Evolutionary conservation across 2,113 vertebrate species (phyloP).

Genomic region (Silurus glanis): DNA sequence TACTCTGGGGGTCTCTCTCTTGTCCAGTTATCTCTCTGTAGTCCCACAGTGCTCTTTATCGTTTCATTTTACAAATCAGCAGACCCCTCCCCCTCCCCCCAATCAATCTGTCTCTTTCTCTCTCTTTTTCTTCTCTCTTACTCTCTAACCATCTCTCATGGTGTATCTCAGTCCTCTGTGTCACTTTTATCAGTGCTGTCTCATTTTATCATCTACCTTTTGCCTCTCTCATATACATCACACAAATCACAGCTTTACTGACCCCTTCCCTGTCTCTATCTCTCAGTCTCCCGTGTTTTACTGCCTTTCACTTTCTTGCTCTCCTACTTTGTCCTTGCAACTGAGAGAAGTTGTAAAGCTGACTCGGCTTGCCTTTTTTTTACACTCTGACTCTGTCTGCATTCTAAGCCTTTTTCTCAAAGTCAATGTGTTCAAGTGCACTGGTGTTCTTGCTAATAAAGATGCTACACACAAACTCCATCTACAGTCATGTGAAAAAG

Average conservation of each 20-base stretch:
- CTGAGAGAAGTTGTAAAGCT: slow-evolving; percentile 51
- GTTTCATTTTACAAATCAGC: background rate
- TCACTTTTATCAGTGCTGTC: slow-evolving; percentile 33
- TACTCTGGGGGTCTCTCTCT: background rate
- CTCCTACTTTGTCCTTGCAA: slow-evolving; percentile 27
- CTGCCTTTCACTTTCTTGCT: background rate
- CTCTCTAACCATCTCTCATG: background rate
- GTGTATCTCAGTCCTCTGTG: background rate
- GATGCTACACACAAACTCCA: no score
- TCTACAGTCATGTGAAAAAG: background rate
- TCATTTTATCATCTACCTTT: slow-evolving; percentile 27
- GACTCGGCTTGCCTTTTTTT: slow-evolving; percentile 30
- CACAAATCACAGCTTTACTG: slow-evolving; percentile 30
- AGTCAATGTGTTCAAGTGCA: background rate
- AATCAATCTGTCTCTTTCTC: slow-evolving; percentile 19
- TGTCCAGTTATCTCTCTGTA: background rate
- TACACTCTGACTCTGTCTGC: background rate
- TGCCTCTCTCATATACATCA: slow-evolving; percentile 12
- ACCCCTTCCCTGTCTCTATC: background rate
- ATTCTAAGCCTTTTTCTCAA: background rate
- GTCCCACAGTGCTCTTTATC: background rate
- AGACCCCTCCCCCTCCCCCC: background rate
- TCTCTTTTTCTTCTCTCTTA: background rate
- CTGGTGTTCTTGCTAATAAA: background rate
- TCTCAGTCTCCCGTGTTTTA: slow-evolving; percentile 10